These are phyloP conservation scores for Corythaixoides concolor DNA, from an alignment of 2,113 vertebrate genomes.

Conservation along the genomic window DNA sequence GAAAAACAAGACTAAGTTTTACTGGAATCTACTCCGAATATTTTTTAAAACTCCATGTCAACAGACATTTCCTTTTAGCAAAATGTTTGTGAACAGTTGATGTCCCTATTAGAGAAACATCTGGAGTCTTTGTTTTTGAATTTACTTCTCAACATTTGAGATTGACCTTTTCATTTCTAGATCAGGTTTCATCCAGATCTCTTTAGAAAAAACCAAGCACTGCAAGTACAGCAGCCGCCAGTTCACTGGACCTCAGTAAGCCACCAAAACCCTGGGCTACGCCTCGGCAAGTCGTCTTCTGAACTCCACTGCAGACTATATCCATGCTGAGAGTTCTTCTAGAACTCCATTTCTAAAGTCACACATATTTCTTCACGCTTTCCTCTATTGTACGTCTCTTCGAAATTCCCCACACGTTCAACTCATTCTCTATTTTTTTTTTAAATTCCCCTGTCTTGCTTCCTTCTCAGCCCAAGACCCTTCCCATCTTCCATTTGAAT, in stretches of 20 bases:
- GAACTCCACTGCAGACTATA: not conserved
- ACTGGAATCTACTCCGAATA: slow-evolving; percentile 12
- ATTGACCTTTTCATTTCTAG: slow-evolving; percentile 35
- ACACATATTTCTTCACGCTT: not conserved
- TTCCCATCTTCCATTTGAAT: not conserved
- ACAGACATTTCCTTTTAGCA: slow-evolving; percentile 47
- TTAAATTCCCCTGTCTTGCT: not conserved
- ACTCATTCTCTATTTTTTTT: not conserved
- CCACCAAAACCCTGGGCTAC: not conserved
- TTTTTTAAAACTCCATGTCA: slow-evolving; percentile 28
- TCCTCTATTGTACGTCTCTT: not conserved
- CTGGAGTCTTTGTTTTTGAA: slow-evolving; percentile 33
- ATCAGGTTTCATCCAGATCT: slow-evolving; percentile 4
- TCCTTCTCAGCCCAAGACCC: not conserved
- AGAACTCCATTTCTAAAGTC: not conserved
- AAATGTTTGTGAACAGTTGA: slow-evolving; percentile 35
- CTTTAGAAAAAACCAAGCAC: accelerated
- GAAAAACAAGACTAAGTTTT: not conserved
- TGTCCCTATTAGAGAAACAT: slow-evolving; percentile 42
- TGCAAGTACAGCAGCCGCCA: not conserved
- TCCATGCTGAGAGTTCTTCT: not conserved
- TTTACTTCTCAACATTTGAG: slow-evolving; percentile 6
- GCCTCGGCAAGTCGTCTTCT: not conserved
- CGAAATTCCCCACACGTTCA: not conserved
- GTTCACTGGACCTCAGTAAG: not conserved